Conservation (phyloP, 2,888 invertebrate species). For the Drosophila ezoana region DNA sequence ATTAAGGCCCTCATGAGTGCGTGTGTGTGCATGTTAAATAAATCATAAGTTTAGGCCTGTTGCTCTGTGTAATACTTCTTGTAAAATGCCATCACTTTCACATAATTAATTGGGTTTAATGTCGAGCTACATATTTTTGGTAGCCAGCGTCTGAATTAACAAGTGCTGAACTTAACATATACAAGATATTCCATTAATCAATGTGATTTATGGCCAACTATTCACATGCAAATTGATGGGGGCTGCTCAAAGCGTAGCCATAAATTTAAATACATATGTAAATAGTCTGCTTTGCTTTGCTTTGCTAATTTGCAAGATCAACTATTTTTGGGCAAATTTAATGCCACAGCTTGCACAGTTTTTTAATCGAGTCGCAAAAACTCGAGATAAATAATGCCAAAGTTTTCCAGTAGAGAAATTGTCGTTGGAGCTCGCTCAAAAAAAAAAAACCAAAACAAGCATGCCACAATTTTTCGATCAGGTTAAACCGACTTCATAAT, state of each 20-base stretch:
- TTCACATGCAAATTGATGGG: slow-evolving; percentile 46
- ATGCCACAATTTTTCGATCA: no score
- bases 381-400: slow-evolving; percentile 1
- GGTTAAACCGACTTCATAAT: no score
- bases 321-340: slow-evolving; percentile 16
- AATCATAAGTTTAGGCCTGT: background rate
- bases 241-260: slow-evolving; percentile 40
- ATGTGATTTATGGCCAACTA: slow-evolving; percentile 60
- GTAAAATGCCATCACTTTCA: slow-evolving; percentile 54
- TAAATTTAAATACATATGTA: slow-evolving; percentile 48
- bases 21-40: background rate
- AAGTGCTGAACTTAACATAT: slow-evolving; percentile 51
- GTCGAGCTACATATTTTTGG: slow-evolving; percentile 43
- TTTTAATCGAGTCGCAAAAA: slow-evolving; percentile 13
- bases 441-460: no score
- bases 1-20: no score
- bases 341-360: slow-evolving; percentile 12
- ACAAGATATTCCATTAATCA: slow-evolving; percentile 62
- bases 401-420: background rate
- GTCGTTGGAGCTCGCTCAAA: background rate
- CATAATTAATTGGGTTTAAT: slow-evolving; percentile 55
- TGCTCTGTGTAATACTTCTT: slow-evolving; percentile 6
- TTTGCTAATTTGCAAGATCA: slow-evolving; percentile 34
- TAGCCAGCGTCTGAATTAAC: slow-evolving; percentile 44
- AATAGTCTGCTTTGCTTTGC: slow-evolving; percentile 36